Conservation (phyloP, 2,888 invertebrate species). For the Aphidoletes aphidimyza region DNA sequence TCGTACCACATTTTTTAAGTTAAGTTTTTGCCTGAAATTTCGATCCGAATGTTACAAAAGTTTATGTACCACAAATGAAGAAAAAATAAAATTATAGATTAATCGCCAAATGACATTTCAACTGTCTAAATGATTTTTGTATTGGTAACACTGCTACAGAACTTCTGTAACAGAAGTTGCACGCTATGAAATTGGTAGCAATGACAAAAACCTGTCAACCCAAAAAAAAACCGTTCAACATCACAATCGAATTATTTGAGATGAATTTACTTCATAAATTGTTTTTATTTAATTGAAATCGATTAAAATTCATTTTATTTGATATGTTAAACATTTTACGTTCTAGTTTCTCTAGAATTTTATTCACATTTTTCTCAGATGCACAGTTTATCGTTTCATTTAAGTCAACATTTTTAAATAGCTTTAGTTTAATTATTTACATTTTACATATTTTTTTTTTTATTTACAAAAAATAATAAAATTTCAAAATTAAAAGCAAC, state of each 20-base stretch:
- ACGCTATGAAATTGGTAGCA: background rate
- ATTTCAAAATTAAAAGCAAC: background rate
- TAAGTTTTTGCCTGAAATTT: background rate
- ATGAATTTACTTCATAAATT: no score
- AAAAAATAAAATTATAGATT: background rate
- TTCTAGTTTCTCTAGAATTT: no score
- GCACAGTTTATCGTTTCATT: no score
- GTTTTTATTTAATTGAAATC: no score
- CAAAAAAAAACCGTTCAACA: no score
- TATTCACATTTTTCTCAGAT: no score
- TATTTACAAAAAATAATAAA: background rate
- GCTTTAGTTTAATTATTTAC: background rate
- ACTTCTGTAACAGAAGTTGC: background rate
- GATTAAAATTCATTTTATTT: no score
- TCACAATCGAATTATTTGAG: no score
- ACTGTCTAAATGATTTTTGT: background rate
- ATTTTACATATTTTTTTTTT: background rate
- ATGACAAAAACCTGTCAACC: background rate
- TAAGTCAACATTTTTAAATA: no score
- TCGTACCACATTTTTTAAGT: slow-evolving; percentile 46
- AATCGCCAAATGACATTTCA: background rate
- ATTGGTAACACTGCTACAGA: background rate
- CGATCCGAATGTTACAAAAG: background rate
- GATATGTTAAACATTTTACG: no score
- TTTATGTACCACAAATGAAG: background rate